Evolutionary conservation across 2,888 invertebrate genomes (phyloP), one percentile per base, ranked within the genome.

Genomic region (Corythucha ciliata): DNA sequence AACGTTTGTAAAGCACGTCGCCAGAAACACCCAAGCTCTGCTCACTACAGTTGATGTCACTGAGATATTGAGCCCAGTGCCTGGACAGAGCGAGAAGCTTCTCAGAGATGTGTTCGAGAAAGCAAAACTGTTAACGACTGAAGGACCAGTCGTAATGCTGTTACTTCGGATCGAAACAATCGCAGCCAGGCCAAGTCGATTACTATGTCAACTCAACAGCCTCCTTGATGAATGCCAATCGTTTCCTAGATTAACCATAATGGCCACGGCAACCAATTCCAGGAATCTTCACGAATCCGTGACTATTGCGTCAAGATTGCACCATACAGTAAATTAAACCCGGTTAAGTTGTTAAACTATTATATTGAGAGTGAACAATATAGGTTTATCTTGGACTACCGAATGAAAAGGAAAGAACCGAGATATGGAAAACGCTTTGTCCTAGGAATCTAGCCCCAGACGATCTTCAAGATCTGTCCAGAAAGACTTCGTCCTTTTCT

Each of bases 401-500:
- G 3, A 69, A 64, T 22, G 66, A 69, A 50, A 52, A 60, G 6
- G 69, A 75, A 51, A 68, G 78, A 39, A 51, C 56, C 4, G 60
- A 64, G 10, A 71, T 78, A 18, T 65, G 74, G 6, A 48, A 59
- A 2, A 59, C 65, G 2, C 61, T 71, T 7, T 62, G 64, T 16
- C 52, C 59, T n/a, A 33, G 59, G 8, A 54, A 54, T 29, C 12
- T 57, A 50, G 37, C 57, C 52, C 48, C 54, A 56, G 53, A 55
- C 25, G 46, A 39, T 53, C 60, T 14, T 44, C 44, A 16, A 36
- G 51, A 55, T 2, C 47, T 76, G 4, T 72, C 74, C 1, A 63
- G 65, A 27, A 66, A 71, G 52, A 78, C 77, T 0, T 74, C 74
- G 26, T 78, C 78, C 16, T 78, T 71, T 66, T 74, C 75, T 6